These are phyloP conservation scores for Anhinga rufa DNA, from an alignment of 2,113 vertebrate species.

Conservation along the genomic window DNA sequence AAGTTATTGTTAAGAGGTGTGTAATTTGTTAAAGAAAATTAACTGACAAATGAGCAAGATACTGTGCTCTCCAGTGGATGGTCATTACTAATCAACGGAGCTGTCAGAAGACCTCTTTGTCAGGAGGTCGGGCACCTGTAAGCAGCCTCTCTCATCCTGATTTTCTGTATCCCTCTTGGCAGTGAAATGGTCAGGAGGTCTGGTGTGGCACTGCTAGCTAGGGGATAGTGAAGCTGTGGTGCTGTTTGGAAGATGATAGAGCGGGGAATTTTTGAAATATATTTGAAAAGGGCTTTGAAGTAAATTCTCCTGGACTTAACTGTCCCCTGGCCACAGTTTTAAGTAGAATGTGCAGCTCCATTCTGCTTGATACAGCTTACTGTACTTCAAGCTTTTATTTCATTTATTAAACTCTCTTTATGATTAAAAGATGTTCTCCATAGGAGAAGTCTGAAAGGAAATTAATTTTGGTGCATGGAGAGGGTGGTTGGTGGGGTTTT, in stretches of 20 bases:
- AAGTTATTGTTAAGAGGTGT: not conserved
- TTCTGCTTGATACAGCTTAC: not conserved
- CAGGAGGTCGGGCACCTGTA: not conserved
- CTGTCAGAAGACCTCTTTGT: not conserved
- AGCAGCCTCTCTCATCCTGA: not conserved
- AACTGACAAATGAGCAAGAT: not conserved
- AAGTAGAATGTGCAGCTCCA: not conserved
- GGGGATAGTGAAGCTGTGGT: rapidly evolving
- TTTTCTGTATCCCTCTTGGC: not conserved
- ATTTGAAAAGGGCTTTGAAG: not conserved
- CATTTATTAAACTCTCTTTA: not conserved
- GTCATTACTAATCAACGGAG: too few species aligned
- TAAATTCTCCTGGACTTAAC: not conserved
- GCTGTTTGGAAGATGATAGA: not conserved
- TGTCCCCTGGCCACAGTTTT: not conserved
- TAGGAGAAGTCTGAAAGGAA: not conserved
- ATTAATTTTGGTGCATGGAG: not conserved
- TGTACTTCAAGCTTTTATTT: not conserved
- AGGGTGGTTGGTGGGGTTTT: not conserved
- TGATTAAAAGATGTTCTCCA: not conserved
- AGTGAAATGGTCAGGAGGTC: not conserved
- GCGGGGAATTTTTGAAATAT: not conserved
- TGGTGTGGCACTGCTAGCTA: not conserved
- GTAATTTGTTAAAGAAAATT: not conserved
- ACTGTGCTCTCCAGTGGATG: not conserved